Conservation (phyloP, 2,888 invertebrate genomes). For the Operophtera brumata region DNA sequence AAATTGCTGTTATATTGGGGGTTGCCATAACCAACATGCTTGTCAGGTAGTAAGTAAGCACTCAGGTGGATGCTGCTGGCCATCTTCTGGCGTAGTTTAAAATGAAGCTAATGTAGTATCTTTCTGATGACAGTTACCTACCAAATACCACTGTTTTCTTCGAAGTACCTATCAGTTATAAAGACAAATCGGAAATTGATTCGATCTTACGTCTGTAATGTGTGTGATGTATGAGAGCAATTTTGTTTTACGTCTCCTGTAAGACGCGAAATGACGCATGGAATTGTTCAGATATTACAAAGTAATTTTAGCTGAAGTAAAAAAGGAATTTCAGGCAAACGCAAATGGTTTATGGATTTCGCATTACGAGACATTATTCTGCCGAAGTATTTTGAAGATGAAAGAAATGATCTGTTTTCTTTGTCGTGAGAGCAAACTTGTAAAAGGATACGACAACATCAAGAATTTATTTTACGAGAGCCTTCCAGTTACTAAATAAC, state of each 20-base stretch:
- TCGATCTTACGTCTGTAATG: conserved; percentile 38
- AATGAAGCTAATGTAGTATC: no score
- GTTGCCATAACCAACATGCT: no score
- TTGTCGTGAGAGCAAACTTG: not conserved
- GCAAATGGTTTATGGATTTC: conserved; percentile 7
- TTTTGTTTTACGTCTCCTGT: conserved; percentile 16
- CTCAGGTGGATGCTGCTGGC: no score
- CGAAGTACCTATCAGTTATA: not conserved
- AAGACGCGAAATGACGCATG: conserved; percentile 20
- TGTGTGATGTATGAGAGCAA: conserved; percentile 26
- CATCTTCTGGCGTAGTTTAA: no score
- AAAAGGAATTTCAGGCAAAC: conserved; percentile 3
- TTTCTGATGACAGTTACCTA: no score
- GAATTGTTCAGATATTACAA: conserved; percentile 6
- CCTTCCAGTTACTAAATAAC: no score
- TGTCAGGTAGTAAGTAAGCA: no score
- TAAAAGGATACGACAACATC: no score
- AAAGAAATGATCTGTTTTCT: conserved; percentile 3
- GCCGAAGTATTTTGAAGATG: conserved; percentile 3
- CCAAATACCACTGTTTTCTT: no score
- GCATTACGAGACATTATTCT: conserved; percentile 5
- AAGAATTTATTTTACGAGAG: no score
- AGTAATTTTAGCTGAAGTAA: conserved; percentile 8
- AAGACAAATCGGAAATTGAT: conserved; percentile 12
- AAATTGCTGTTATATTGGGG: no score